Evolutionary conservation across 2,113 vertebrate genomes (phyloP).

Genomic region (Chaetops frenatus): DNA sequence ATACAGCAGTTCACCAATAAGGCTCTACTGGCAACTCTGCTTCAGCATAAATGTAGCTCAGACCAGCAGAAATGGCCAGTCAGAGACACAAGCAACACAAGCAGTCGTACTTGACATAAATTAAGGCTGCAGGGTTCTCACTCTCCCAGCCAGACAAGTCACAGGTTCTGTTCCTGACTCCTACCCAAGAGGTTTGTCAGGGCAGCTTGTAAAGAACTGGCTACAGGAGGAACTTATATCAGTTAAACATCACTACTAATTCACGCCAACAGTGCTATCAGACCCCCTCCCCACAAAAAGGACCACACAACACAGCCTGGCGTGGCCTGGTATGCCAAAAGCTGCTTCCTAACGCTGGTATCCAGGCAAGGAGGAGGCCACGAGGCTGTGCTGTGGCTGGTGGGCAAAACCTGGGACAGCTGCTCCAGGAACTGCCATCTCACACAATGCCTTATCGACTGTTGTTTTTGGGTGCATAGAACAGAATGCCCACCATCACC

Average conservation of each 20-base stretch:
- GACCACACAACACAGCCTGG: background rate
- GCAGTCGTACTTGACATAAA: background rate
- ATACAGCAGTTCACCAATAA: background rate
- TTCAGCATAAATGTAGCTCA: background rate
- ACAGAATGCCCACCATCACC: background rate
- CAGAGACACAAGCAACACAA: background rate
- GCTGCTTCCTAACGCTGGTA: background rate
- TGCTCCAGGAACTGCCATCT: background rate
- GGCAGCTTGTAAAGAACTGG: background rate
- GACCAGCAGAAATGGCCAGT: background rate
- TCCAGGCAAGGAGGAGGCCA: background rate
- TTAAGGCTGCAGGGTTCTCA: background rate
- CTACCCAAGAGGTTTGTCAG: background rate
- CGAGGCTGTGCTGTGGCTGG: background rate
- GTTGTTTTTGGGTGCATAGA: fast-evolving
- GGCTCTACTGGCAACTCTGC: background rate
- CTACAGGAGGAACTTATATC: background rate
- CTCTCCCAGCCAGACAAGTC: background rate
- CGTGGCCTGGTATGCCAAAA: background rate
- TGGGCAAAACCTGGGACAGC: background rate
- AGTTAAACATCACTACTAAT: background rate
- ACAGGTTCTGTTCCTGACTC: background rate
- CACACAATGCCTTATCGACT: fast-evolving
- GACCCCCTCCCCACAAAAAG: background rate
- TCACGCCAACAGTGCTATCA: background rate